Evolutionary conservation across 1,140 invertebrate species (phyloP), one percentile per base, ranked within the genome.

Genomic region (Diplogasteroides magnus): DNA sequence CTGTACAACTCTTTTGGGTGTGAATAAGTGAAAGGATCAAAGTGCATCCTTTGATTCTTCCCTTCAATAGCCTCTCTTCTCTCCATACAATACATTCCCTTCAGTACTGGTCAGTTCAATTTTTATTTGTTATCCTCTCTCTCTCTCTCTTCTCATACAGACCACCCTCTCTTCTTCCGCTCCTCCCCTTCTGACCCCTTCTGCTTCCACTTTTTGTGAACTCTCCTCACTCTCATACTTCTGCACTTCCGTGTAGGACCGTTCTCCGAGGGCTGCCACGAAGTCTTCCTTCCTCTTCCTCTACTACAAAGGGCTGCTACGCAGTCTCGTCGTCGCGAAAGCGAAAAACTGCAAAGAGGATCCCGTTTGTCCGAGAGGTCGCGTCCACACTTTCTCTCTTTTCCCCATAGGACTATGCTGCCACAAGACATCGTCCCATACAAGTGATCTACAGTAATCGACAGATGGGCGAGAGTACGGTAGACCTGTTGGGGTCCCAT

Each of bases 231-330:
- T 60, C 59, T 60, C 6, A 13, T 60, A n/a, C 23, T 6, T 27
- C 23, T 6, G 59, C 13, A 13, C 11, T 27, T 25, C 11, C 59
- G n/a, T 6, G n/a, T 60, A 27, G 59, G 29, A 25, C 61, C n/a
- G 61, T 69, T 37, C 28, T 26, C 31, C 27, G 37, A 48, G 31
- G 58, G 70, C 70, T 23, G 70, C 63, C 6, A 69, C 67, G 32
- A 56, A 56, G 59, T 63, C 58, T 26, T 58, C 56, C 29, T 48
- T 31, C 63, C 68, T 71, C 32, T 61, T 67, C 29, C 26, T 59
- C 55, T 31, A 37, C 29, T 28, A 29, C 25, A 58, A 60, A 27
- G 61, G 61, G 32, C 61, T 48, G 37, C 27, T 23, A 57, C n/a
- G n/a, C n/a, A n/a, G n/a, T n/a, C n/a, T n/a, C n/a, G n/a, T n/a